Evolutionary conservation across 2,888 invertebrate species (phyloP).

Genomic region (Lysandra coridon): DNA sequence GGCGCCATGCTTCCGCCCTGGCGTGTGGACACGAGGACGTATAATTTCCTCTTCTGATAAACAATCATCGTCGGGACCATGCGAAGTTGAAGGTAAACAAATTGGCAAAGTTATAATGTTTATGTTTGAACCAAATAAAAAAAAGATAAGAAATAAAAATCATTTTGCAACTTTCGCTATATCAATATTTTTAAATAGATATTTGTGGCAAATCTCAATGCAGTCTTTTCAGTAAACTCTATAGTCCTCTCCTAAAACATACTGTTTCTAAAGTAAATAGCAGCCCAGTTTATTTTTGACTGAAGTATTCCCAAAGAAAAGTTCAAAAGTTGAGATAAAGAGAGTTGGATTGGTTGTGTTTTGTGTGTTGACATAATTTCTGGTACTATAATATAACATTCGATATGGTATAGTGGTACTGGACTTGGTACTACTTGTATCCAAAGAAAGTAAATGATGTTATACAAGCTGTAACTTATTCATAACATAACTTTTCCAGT

Average conservation of each 20-base stretch:
- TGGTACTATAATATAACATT: no score
- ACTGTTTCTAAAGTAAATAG: no score
- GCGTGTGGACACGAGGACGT: slow-evolving; percentile 15
- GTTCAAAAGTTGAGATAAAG: no score
- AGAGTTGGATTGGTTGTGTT: no score
- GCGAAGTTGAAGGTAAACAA: neutral
- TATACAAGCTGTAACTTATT: neutral
- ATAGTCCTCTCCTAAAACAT: no score
- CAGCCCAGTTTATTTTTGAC: no score
- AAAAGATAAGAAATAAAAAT: neutral
- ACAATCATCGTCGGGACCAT: neutral
- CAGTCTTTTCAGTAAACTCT: neutral
- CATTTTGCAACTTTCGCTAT: neutral
- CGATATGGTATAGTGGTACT: no score
- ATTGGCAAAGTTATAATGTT: neutral
- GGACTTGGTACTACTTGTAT: no score
- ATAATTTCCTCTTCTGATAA: slow-evolving; percentile 22
- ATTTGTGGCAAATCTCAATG: neutral
- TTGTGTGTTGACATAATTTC: no score
- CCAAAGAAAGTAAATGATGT: no score
- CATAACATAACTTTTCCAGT: neutral
- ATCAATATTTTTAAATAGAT: neutral
- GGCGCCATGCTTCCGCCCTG: slow-evolving; percentile 10
- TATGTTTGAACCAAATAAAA: neutral
- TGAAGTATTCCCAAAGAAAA: no score